phyloP scores from a whole-genome alignment of 37 sponge, comb jelly and placozoan species.

The Aplysina aerophoba region DNA sequence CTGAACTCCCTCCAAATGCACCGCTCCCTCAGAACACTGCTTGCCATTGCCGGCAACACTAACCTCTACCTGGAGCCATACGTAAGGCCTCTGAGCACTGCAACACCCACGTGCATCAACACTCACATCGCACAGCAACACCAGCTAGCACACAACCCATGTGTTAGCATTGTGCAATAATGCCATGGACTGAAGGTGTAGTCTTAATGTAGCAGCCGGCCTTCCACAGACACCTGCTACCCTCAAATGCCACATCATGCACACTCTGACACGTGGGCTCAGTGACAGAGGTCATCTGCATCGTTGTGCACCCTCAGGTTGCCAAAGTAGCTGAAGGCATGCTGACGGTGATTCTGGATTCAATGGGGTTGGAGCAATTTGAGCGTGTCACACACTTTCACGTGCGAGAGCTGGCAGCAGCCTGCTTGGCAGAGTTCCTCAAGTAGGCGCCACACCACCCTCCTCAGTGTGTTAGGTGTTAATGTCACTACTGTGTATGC shows the following conservation, averaged over 20 bases:
- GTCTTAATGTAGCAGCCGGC: no score
- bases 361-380: background rate
- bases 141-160: no score
- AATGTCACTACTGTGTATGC: no score
- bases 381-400: constrained; percentile 46
- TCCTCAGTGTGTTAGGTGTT: no score
- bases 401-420: constrained; percentile 54
- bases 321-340: constrained; percentile 18
- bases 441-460: constrained; percentile 15
- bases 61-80: constrained; percentile 72
- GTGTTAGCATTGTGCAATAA: no score
- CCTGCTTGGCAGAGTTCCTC: constrained; percentile 50
- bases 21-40: constrained; percentile 43
- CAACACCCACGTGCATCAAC: no score
- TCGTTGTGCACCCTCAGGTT: background rate
- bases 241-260: no score
- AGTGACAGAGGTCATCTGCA: no score
- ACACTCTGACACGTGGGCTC: no score
- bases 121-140: no score
- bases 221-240: no score
- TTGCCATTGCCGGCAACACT: constrained; percentile 56
- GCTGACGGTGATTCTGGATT: background rate
- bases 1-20: constrained; percentile 53
- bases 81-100: background rate
- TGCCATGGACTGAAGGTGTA: no score